Conservation (phyloP, 2,888 invertebrate species). For the Ichneumoninae sp. region DNA sequence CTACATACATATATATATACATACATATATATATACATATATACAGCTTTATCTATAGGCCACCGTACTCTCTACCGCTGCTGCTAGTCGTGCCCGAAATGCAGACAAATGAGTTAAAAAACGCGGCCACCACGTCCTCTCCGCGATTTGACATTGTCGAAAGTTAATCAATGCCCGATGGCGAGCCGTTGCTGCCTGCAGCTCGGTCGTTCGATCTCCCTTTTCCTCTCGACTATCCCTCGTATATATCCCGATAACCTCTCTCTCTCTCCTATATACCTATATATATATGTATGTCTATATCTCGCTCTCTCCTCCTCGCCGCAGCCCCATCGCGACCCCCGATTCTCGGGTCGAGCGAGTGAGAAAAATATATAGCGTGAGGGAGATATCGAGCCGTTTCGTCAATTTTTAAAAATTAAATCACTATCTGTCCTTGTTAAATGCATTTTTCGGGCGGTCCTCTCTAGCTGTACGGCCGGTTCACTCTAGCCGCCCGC, state of each 20-base stretch:
- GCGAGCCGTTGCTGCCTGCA: slow-evolving; percentile 67
- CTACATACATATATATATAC: slow-evolving; percentile 16
- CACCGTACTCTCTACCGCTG: slow-evolving; percentile 23
- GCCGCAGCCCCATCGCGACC: slow-evolving; percentile 18
- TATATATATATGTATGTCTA: not conserved
- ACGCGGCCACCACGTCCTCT: slow-evolving; percentile 79
- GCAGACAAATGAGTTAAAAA: slow-evolving; percentile 82
- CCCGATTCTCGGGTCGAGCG: slow-evolving; percentile 50
- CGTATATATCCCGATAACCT: not conserved
- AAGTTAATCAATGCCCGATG: slow-evolving; percentile 84
- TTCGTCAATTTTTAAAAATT: slow-evolving; percentile 84
- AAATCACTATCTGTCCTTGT: slow-evolving; percentile 85
- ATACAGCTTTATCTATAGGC: slow-evolving; percentile 32
- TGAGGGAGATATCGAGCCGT: slow-evolving; percentile 72
- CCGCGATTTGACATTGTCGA: slow-evolving; percentile 84
- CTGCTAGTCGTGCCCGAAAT: slow-evolving; percentile 77
- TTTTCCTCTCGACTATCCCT: slow-evolving; percentile 33
- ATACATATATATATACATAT: not conserved
- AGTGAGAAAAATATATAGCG: slow-evolving; percentile 18
- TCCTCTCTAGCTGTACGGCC: slow-evolving; percentile 52
- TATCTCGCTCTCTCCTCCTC: slow-evolving; percentile 6
- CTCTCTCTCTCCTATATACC: not conserved
- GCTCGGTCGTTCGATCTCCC: slow-evolving; percentile 63
- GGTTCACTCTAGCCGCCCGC: slow-evolving; percentile 55
- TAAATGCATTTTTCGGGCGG: slow-evolving; percentile 82